Percentiles rank a stretch among this genome's conserved stretches.
phyloP scores from a whole-genome alignment of 2,113 vertebrate genomes.

The Poicephalus meyeri region DNA sequence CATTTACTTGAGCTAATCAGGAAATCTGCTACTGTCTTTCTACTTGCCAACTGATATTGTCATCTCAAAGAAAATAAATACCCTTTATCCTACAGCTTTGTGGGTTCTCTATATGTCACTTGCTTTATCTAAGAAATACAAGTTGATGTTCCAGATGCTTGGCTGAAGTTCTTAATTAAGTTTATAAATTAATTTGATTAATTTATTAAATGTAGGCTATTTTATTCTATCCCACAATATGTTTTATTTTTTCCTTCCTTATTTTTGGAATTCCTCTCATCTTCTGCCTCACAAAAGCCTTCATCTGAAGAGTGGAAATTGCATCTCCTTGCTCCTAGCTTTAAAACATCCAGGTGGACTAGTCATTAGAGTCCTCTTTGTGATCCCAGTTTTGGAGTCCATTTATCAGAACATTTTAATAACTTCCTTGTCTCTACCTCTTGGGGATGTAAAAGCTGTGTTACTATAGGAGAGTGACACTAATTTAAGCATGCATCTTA shows the following conservation, averaged over 20 bases:
- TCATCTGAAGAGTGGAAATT: neutral
- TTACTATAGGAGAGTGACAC: neutral
- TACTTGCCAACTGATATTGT: neutral
- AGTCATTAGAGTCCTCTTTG: neutral
- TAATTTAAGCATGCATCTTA: neutral
- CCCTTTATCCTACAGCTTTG: neutral
- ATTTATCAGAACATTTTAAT: neutral
- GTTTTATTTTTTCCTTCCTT: neutral
- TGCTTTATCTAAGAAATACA: neutral
- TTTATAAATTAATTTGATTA: neutral
- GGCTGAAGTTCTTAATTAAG: neutral
- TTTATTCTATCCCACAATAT: neutral
- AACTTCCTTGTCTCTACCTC: neutral
- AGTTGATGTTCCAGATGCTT: neutral
- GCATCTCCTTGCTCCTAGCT: neutral
- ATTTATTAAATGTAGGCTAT: neutral
- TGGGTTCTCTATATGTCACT: neutral
- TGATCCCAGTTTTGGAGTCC: neutral
- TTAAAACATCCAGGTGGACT: neutral
- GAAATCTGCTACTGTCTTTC: neutral
- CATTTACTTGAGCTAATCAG: slow-evolving; percentile 14
- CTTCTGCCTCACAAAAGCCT: neutral
- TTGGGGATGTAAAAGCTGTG: neutral
- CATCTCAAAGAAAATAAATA: neutral
- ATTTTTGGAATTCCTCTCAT: neutral